Evolutionary conservation across 2,113 vertebrate genomes (phyloP).

Genomic region (Melozone crissalis): DNA sequence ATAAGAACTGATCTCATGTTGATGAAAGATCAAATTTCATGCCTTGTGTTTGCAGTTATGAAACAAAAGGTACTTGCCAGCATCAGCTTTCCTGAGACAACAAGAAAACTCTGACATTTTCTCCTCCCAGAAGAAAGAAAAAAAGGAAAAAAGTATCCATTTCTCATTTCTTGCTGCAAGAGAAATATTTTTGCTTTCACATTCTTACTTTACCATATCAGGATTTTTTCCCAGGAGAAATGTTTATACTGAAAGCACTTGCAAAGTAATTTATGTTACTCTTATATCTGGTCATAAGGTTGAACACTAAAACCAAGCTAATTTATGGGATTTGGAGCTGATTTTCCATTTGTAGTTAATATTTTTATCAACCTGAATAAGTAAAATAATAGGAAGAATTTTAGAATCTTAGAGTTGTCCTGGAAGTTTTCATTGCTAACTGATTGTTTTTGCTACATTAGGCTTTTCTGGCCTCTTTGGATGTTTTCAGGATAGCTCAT

Average conservation of each 20-base stretch:
- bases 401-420: not conserved
- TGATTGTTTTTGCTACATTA: not conserved
- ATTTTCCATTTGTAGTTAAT: not conserved
- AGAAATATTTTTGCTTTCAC: not conserved
- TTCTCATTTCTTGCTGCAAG: not conserved
- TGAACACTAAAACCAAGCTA: not conserved
- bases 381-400: not conserved
- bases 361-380: not conserved
- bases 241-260: not conserved
- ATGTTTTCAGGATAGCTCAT: not conserved
- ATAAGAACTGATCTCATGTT: not conserved
- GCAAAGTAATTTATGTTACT: not conserved
- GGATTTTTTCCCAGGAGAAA: not conserved
- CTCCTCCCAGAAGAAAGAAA: not conserved
- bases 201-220: not conserved
- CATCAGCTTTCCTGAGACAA: not conserved
- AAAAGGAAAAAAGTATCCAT: not conserved
- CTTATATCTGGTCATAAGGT: not conserved
- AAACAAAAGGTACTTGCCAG: not conserved
- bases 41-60: not conserved
- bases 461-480: not conserved
- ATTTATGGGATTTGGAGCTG: not conserved
- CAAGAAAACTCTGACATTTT: not conserved
- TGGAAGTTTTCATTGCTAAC: not conserved
- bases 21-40: not conserved